Percentiles rank a stretch among this genome's conserved stretches.
Conservation (phyloP, 1,140 invertebrate species). For the Rhynchophorus ferrugineus region DNA sequence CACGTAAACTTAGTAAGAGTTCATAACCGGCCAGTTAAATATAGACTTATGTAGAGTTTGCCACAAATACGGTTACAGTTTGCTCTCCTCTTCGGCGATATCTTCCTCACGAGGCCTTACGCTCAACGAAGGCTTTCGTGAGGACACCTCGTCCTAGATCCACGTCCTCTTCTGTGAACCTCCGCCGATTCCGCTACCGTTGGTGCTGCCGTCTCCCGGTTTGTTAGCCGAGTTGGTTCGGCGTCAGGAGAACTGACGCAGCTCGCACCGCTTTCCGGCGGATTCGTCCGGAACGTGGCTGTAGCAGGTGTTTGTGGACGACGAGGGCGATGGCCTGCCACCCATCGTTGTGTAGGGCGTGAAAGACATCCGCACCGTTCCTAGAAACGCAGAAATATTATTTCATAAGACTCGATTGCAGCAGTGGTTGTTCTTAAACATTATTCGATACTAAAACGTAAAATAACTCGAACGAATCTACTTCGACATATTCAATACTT, state of each 20-base stretch:
- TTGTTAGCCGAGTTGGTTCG: background rate
- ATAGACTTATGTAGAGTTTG: too few species aligned
- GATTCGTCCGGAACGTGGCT: constrained; percentile 30
- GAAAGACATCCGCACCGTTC: constrained; percentile 27
- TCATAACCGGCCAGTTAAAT: too few species aligned
- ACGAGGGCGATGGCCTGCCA: constrained; percentile 23
- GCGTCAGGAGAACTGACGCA: constrained; percentile 29
- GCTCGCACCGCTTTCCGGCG: constrained; percentile 14
- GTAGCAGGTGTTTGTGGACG: constrained; percentile 31
- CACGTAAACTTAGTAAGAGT: too few species aligned
- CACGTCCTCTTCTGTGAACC: constrained; percentile 10
- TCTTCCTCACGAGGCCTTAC: constrained; percentile 17
- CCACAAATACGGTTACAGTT: constrained; percentile 6
- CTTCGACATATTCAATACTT: too few species aligned
- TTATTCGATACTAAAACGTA: too few species aligned
- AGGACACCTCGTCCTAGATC: constrained; percentile 18
- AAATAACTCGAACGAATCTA: too few species aligned
- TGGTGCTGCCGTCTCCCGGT: background rate
- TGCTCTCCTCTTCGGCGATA: constrained; percentile 16
- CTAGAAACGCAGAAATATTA: constrained; percentile 17
- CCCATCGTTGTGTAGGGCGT: constrained; percentile 24
- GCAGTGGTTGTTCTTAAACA: too few species aligned
- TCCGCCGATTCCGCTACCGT: background rate
- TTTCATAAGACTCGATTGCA: background rate
- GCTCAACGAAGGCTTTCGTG: constrained; percentile 8